Conservation (phyloP, 2,888 invertebrate species). For the Calephelis perditalis region DNA sequence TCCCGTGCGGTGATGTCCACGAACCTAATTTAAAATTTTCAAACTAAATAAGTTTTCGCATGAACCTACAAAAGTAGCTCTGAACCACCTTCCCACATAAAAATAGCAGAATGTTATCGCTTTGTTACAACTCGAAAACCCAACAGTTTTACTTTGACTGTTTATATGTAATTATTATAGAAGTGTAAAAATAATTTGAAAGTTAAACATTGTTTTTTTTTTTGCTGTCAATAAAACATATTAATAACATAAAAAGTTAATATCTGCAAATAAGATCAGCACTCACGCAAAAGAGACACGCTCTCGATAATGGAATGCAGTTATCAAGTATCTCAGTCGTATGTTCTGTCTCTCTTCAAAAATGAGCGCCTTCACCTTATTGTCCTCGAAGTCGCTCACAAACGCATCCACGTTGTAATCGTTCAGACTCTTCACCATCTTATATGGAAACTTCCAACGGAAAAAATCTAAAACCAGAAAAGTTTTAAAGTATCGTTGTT, state of each 20-base stretch:
- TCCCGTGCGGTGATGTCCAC: slow-evolving; percentile 80
- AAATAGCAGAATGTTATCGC: no score
- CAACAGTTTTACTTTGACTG: no score
- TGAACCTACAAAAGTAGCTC: no score
- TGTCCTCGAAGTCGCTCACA: slow-evolving; percentile 93
- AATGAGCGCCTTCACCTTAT: slow-evolving; percentile 92
- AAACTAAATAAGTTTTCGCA: neutral
- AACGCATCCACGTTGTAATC: slow-evolving; percentile 87
- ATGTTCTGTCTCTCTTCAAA: slow-evolving; percentile 88
- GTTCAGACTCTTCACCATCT: slow-evolving; percentile 83
- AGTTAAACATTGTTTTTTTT: no score
- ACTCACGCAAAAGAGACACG: slow-evolving; percentile 91
- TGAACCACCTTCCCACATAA: no score
- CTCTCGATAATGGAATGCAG: slow-evolving; percentile 91
- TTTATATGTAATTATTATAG: no score
- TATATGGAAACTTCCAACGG: slow-evolving; percentile 91
- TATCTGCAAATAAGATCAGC: neutral
- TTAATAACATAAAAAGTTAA: no score
- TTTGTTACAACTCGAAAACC: no score
- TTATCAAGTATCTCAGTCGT: slow-evolving; percentile 90
- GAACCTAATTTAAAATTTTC: slow-evolving; percentile 70
- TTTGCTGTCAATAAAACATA: no score
- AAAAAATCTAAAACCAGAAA: slow-evolving; percentile 83
- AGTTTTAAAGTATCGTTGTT: no score
- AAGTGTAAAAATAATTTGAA: no score